Evolutionary conservation across 2,888 invertebrate genomes (phyloP), one percentile per base, ranked within the genome.

Genomic region (Ormyrus thymus): DNA sequence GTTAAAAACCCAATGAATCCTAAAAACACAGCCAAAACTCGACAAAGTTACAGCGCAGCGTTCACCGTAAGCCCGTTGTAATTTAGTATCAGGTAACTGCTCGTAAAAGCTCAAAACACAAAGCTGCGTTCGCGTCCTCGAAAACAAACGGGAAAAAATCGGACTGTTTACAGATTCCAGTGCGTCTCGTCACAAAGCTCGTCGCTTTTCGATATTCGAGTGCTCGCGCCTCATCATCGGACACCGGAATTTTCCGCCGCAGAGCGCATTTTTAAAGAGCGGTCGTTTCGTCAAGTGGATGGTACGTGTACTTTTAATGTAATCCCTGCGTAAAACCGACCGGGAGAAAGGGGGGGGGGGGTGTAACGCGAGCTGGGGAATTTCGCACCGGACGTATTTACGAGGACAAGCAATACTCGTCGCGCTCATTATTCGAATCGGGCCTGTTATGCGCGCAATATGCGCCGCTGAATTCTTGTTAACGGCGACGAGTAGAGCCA

Each of bases 221-320:
- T 55, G n/a, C 55, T 29, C 29, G 29, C 29, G 29, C 51, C n/a
- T 55, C 55, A 55, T 55, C 55, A 55, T 13, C 55, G 55, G 55
- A 55, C 55, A 55, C 55, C 55, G n/a, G 13, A 45, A 62, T 43
- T 45, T 62, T 62, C 45, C 11, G 46, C 9, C 62, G 10, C 11
- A 45, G 66, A 71, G 48, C n/a, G 13, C 53, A 64, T 45, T 73
- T 76, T 68, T 69, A 13, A 11, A 2, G 10, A n/a, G 64, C n/a
- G 29, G 4, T 0, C 6, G 6, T 64, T 29, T 13, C 15, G 11
- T 10, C 9, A 46, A 45, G 11, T 43, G 43, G 11, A 62, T 48
- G 45, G 3, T 29, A 4, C 50, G 15, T 29, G 53, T 61, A 68
- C 68, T 76, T 76, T 76, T 69, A 68, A 76, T 61, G 61, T 68